phyloP scores from a whole-genome alignment of 2,888 invertebrate species.

The Zele albiditarsus region DNA sequence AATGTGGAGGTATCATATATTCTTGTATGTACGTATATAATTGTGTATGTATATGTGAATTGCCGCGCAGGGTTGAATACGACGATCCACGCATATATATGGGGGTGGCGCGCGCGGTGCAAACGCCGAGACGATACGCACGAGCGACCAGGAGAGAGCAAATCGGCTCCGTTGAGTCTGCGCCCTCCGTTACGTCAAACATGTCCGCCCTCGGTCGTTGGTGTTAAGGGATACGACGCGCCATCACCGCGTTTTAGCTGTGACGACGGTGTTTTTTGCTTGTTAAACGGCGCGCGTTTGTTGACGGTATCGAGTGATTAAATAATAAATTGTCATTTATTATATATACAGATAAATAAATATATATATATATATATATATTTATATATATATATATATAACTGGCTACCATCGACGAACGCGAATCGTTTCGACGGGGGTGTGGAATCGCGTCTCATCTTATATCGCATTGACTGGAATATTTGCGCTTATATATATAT shows the following conservation, averaged over 20 bases:
- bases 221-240: conserved; percentile 54
- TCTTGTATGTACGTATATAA: not conserved
- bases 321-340: not conserved
- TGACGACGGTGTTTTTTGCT: conserved; percentile 44
- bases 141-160: conserved; percentile 34
- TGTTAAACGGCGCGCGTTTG: conserved; percentile 51
- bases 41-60: not conserved
- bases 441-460: not conserved
- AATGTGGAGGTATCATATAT: not conserved
- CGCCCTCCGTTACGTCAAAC: conserved; percentile 59
- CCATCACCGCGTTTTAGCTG: conserved; percentile 50
- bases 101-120: conserved; percentile 18
- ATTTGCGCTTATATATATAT: not conserved
- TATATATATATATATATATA: not conserved
- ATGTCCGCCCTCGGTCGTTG: conserved; percentile 62
- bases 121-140: conserved; percentile 22
- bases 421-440: conserved; percentile 20
- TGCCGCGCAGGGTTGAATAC: not conserved
- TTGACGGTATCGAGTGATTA: conserved; percentile 50
- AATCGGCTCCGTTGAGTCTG: conserved; percentile 48
- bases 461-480: not conserved
- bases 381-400: not conserved
- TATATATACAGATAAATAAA: not conserved
- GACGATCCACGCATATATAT: not conserved
- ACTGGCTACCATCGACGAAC: conserved; percentile 18